Evolutionary conservation across 2,888 invertebrate species (phyloP), one percentile per base, ranked within the genome.

Genomic region (Clunio marinus): DNA sequence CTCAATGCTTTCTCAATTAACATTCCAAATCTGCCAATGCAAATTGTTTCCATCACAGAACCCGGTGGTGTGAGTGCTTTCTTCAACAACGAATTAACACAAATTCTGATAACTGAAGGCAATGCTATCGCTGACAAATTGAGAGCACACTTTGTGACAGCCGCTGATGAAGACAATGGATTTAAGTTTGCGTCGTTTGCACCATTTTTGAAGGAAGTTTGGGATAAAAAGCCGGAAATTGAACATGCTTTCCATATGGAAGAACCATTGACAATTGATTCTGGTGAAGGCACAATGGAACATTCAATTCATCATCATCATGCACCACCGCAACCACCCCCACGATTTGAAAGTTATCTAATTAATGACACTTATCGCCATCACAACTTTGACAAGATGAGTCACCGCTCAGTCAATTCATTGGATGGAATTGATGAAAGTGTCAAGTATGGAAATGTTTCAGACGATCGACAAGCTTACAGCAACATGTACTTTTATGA

Each of bases 211-310:
- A 93, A 94, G 77, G 94, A 94, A 78, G 95, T 93, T 22, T 96
- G 94, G 95, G 94, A 95, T 77, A 91, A 93, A 74, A 94, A 95
- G 74, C 93, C 92, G 27, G 94, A 95, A 81, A 95, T 96, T 68
- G 96, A 96, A 77, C 91, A 92, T 75, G 89, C 94, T 17, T 92
- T 92, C 78, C 88, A 93, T 72, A 86, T 93, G 86, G 93, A 93
- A 76, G 91, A 91, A 83, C 79, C 79, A 73, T 77, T 78, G 71
- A 78, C 79, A 71, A 74, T 79, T 73, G 86, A 87, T 76, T 86
- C 86, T 68, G 87, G 86, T 1, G 88, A 88, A 75, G 86, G 86
- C 15, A 86, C 86, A 25, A 77, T 87, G 75, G 90, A 86, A 76
- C 88, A 84, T 81, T 89, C 81, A 74, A 87, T 84, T 82, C 86